phyloP scores from a whole-genome alignment of 30 jellyfish, hydroid and myxozoan genomes.

The Chironex yamaguchii region DNA sequence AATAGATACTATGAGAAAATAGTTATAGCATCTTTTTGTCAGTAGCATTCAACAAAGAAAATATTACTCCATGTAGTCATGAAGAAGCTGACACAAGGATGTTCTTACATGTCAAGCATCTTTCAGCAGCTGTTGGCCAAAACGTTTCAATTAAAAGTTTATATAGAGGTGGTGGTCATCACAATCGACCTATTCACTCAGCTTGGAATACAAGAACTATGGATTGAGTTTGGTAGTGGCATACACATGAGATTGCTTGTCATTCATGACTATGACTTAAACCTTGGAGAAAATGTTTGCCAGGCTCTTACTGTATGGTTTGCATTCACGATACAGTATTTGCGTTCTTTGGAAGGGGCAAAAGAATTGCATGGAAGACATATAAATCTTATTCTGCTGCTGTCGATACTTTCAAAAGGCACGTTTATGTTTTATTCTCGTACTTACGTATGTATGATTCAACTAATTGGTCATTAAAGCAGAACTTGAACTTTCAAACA shows the following conservation, averaged over 20 bases:
- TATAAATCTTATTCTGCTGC: not conserved
- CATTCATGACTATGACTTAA: not conserved
- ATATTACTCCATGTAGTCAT: constrained; percentile 24
- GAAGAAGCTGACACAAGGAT: constrained; percentile 64
- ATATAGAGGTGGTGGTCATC: constrained; percentile 57
- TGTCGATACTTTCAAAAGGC: not conserved
- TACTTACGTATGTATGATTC: not conserved
- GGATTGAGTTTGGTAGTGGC: not conserved
- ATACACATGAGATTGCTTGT: not conserved
- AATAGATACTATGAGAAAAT: not conserved
- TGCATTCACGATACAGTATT: not conserved
- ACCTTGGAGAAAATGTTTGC: not conserved
- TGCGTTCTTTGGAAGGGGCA: not conserved
- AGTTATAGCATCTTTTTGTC: constrained; percentile 1
- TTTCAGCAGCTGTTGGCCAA: not conserved
- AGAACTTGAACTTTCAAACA: not conserved
- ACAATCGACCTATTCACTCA: not conserved
- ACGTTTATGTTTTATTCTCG: not conserved
- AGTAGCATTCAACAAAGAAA: not conserved
- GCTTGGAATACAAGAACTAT: not conserved
- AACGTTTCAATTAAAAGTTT: constrained; percentile 22
- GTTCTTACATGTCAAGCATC: constrained; percentile 20
- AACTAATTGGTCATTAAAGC: not conserved
- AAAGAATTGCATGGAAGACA: not conserved
- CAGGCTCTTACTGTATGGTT: not conserved